Evolutionary conservation across 37 sponge, comb jelly and placozoan species (phyloP), one percentile per base, ranked within the genome.

Genomic region (Amphimedon queenslandica): DNA sequence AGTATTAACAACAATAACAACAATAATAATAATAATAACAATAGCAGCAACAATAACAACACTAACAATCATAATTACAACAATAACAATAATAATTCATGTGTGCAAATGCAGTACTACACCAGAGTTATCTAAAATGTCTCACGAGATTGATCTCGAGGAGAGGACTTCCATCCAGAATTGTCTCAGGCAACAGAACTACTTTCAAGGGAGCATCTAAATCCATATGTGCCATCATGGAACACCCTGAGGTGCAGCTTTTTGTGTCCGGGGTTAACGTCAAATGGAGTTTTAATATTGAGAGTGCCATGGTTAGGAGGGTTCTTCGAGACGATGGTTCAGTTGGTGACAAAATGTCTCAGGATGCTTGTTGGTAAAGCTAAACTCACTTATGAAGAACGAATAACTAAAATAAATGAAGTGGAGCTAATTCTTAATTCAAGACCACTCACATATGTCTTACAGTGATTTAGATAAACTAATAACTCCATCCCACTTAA

Each of bases 271-370:
- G n/a, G n/a, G n/a, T n/a, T n/a, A n/a, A n/a, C n/a, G n/a, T n/a
- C n/a, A n/a, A 39, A 37, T 70, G 71, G 71, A 42, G 25, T 23
- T 70, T 70, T 29, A 70, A 70, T 47, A 41, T 70, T 25, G 28
- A 21, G 42, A 37, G 71, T 47, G 23, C 71, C 71, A 21, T 70
- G 71, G 71, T 70, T 41, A 47, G 71, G 71, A 28, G 71, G 71
- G 4, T 20, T 70, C 27, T 70, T 70, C 28, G 71, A 70, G 4
- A n/a, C 4, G 3, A 21, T 70, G 28, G 51, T 70, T 20, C 21
- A 37, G 42, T 18, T 21, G 23, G 28, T 37, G 41, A 70, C 37
- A 20, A 23, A 47, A 23, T 70, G 71, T 8, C 28, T 70, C 3
- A 70, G 42, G 71, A 70, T 41, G 71, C 16, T 39, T 2, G 23